Base-by-base conservation (phyloP, 2,113 vertebrate genomes). In the Sinosuthora webbiana region DNA sequence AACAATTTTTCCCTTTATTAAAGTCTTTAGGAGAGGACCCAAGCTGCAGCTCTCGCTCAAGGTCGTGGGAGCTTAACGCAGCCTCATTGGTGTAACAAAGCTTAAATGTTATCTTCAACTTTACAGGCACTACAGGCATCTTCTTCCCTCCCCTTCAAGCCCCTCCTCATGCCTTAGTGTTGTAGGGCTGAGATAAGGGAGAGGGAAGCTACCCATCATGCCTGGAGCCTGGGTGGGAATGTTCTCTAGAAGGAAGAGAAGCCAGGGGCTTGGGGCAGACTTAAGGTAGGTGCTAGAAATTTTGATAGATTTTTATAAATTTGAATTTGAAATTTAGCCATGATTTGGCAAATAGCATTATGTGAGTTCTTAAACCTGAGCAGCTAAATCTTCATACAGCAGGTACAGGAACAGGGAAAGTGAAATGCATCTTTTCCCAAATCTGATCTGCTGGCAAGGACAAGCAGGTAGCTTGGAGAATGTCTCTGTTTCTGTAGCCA, bases 1-100 rank as follows among this genome's bases (percentile, higher is more conserved):
- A 98, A 98, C 96, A 98, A 97, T 98, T 98, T 98, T 98, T 98
- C 97, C 98, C 96, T 98, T 98, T 98, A 98, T 98, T 98, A 96
- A 98, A 98, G 97, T 97, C 97, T 97, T 98, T 97, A 96, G 88
- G 78, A 97, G 94, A 59, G 74, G 83, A 93, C 94, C 91, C 83
- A 89, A 93, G 93, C 92, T 92, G 89, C 91, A 94, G 93, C 83
- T 95, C 90, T 90, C 0, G 15, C 79, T 97, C 93, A 96, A 96
- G 96, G 96, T 95, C 57, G 9, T 52, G 79, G 57, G 68, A 97
- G 96, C 97, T 97, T 97, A 97, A 90, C 0, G 62, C 92, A 89
- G 90, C 78, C 95, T 96, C 50, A 4, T 97, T 35, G 75, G 90
- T 95, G 91, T 94, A 97, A 95, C 93, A 96, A 96, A 96, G 91